Evolutionary conservation across 2,113 vertebrate species (phyloP).

Genomic region (Mus pahari): DNA sequence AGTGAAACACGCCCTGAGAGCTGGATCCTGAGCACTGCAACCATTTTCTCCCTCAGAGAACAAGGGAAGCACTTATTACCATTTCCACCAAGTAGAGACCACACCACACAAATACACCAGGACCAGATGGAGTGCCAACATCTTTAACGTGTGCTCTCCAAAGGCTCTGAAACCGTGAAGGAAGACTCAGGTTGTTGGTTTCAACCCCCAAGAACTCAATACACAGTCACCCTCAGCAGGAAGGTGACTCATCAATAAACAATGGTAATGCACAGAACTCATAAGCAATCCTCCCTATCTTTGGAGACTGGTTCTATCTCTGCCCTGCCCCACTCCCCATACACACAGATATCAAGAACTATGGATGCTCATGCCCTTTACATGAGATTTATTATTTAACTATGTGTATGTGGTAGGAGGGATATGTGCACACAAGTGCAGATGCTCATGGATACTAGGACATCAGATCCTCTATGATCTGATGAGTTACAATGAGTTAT

Average conservation of each 20-base stretch:
- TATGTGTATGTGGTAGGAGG: neutral
- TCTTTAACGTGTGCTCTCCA: neutral
- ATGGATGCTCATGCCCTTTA: neutral
- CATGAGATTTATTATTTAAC: neutral
- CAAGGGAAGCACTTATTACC: neutral
- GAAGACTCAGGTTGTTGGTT: neutral
- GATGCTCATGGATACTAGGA: neutral
- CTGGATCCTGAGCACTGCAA: neutral
- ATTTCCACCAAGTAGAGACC: fast-evolving
- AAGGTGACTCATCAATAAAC: neutral
- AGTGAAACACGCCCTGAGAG: neutral
- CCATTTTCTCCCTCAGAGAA: constrained; percentile 6
- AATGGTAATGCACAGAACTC: neutral
- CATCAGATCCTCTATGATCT: neutral
- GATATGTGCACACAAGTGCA: neutral
- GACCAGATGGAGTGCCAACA: neutral
- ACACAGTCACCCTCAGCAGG: neutral
- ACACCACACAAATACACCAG: neutral
- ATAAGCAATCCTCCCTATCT: neutral
- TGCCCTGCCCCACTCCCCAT: neutral
- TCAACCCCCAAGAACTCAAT: neutral
- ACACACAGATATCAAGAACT: neutral
- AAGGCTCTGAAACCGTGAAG: neutral
- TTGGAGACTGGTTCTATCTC: neutral
- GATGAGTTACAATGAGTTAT: too few relatives aligned